Conservation (phyloP, 2,888 invertebrate genomes). For the Oligia strigilis region DNA sequence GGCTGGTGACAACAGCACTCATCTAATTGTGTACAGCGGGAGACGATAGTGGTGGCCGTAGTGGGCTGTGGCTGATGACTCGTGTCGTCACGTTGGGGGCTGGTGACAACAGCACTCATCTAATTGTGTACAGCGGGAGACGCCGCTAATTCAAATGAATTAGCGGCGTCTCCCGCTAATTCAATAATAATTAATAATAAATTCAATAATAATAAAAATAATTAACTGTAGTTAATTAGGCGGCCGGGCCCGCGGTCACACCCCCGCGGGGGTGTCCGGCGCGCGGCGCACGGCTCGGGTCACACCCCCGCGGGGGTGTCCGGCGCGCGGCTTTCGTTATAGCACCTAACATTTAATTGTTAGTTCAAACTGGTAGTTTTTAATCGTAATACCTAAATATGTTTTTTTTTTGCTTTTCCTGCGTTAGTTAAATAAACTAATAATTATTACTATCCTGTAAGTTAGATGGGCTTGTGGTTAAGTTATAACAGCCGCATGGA, state of each 20-base stretch:
- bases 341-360: not conserved
- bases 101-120: slow-evolving; percentile 43
- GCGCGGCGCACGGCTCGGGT: too few relatives aligned
- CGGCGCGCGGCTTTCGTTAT: not conserved
- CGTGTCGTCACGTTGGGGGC: slow-evolving; percentile 15
- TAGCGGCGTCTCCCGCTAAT: slow-evolving; percentile 35
- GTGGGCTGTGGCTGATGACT: too few relatives aligned
- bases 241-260: slow-evolving; percentile 34
- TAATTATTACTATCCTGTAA: not conserved
- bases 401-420: not conserved
- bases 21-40: too few relatives aligned
- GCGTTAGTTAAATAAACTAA: not conserved
- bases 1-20: too few relatives aligned
- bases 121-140: slow-evolving; percentile 54
- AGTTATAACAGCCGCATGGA: too few relatives aligned
- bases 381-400: not conserved
- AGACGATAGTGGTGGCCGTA: too few relatives aligned
- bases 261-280: not conserved
- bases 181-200: not conserved
- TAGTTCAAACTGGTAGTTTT: not conserved
- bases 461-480: not conserved
- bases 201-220: too few relatives aligned
- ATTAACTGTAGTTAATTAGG: slow-evolving; percentile 40
- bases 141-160: not conserved
- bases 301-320: too few relatives aligned